A percentile compares a stretch with the other conserved stretches of the same genome.
phyloP scores from a whole-genome alignment of 2,113 vertebrate genomes.

The Thamnaconus septentrionalis region DNA sequence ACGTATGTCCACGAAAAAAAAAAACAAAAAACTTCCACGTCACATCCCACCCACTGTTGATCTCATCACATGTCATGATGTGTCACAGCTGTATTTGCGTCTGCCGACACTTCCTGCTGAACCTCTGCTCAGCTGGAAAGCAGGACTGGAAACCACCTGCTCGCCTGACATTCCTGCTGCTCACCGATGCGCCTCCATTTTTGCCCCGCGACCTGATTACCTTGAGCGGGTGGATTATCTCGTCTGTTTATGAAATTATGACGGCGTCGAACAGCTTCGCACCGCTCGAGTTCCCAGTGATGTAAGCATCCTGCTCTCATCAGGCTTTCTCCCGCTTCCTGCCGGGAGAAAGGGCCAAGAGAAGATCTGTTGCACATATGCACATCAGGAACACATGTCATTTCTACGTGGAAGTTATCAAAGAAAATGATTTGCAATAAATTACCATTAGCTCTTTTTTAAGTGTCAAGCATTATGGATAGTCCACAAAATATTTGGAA shows the following conservation, averaged over 20 bases:
- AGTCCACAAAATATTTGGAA: no score
- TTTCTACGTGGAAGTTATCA: background rate
- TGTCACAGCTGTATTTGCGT: conserved; percentile 3
- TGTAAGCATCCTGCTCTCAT: conserved; percentile 43
- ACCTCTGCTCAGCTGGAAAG: conserved; percentile 39
- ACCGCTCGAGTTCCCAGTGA: conserved; percentile 56
- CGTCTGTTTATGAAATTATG: conserved; percentile 70
- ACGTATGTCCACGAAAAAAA: background rate
- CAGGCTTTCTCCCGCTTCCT: conserved; percentile 38
- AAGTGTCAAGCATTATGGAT: no score
- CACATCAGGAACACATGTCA: background rate
- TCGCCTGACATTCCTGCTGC: conserved; percentile 53
- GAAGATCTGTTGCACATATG: conserved; percentile 50
- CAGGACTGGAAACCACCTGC: conserved; percentile 63
- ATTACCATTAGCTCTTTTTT: no score
- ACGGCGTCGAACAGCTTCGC: conserved; percentile 57
- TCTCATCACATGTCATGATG: conserved; percentile 7
- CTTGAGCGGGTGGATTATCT: conserved; percentile 55
- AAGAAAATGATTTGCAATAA: background rate
- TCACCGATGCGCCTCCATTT: conserved; percentile 13
- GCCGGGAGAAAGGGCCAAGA: conserved; percentile 8
- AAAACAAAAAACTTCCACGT: background rate
- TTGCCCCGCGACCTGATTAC: conserved; percentile 49
- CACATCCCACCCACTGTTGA: background rate
- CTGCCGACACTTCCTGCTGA: conserved; percentile 1